Evolutionary conservation across 2,888 invertebrate genomes (phyloP), one percentile per base, ranked within the genome.

Genomic region (Trissoscelio sp.): DNA sequence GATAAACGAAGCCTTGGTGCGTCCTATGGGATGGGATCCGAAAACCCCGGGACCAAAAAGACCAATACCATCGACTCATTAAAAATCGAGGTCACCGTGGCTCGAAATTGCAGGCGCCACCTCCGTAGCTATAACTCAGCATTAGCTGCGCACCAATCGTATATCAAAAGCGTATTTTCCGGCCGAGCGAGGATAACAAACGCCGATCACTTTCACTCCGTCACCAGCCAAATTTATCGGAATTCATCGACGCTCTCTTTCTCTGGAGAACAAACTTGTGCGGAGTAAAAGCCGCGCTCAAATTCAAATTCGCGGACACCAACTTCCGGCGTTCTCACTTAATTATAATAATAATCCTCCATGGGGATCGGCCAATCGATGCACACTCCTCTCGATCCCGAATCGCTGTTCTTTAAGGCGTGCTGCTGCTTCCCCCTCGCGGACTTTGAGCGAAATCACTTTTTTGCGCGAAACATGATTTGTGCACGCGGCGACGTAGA

Each of bases 161-260:
- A 42, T 4, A 42, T 67, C 67, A 42, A 67, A 67, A 42, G 4
- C 42, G 51, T 51, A 66, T 66, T 51, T 66, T 51, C 51, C 24
- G 11, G 39, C 5, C 37, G 51, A 24, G 1, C 16, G 37, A 22
- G 7, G 53, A 53, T 18, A 74, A 74, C 57, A 64, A 64, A 55
- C 22, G 34, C 34, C 46, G 42, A 57, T 34, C 73, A 74, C 73
- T 74, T 74, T 74, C 73, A 74, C 73, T 74, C 22, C 5, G 16
- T 9, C 28, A 42, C 37, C 67, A 67, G 53, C 55, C 31, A 53
- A 55, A 53, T 55, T 42, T 42, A 67, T 67, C 53, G n/a, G 53
- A 55, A 28, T n/a, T 42, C 42, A 51, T 16, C 31, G 12, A 11
- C 12, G 42, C n/a, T n/a, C n/a, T n/a, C n/a, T n/a, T n/a, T n/a